A percentile compares a stretch with the other conserved stretches of the same genome.
Evolutionary conservation across 2,797 vertebrate species (phyloP).

Genomic region (Chloroceryle inda): DNA sequence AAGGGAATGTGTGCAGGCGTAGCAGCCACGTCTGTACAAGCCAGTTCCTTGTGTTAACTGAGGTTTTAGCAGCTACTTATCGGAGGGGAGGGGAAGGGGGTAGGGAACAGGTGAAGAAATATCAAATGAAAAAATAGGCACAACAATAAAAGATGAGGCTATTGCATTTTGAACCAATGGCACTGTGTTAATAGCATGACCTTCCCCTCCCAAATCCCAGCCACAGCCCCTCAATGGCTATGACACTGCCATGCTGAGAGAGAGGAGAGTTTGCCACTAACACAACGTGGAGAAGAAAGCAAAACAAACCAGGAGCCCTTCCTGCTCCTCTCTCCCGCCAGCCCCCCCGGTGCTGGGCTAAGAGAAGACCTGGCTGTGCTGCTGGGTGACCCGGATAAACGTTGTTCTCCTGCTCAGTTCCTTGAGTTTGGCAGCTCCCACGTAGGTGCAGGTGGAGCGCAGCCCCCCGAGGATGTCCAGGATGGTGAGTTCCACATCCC

Average conservation of each 20-base stretch:
- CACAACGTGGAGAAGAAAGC: background rate
- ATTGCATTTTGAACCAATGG: constrained; percentile 42
- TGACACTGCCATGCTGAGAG: background rate
- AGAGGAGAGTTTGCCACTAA: background rate
- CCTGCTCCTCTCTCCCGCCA: background rate
- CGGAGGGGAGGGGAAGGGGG: background rate
- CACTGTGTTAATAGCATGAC: constrained; percentile 15
- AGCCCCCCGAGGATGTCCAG: constrained; percentile 95
- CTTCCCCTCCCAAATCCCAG: background rate
- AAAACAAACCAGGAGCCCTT: background rate
- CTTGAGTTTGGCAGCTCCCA: constrained; percentile 96
- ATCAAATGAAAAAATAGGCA: constrained; percentile 43
- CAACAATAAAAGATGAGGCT: constrained; percentile 42
- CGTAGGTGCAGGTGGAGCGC: constrained; percentile 97
- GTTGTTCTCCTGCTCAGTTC: constrained; percentile 96
- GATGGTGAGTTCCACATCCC: constrained; percentile 93
- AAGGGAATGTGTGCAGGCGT: background rate
- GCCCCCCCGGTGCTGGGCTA: constrained; percentile 50
- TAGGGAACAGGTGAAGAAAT: background rate
- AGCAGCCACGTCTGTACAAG: constrained; percentile 6
- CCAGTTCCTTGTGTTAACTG: background rate
- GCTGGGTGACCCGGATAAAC: constrained; percentile 98
- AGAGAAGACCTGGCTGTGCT: constrained; percentile 91
- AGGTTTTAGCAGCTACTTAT: constrained; percentile 21
- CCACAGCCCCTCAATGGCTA: background rate